Conservation (phyloP, 2,888 invertebrate genomes). For the Drosophila imparisetae region DNA sequence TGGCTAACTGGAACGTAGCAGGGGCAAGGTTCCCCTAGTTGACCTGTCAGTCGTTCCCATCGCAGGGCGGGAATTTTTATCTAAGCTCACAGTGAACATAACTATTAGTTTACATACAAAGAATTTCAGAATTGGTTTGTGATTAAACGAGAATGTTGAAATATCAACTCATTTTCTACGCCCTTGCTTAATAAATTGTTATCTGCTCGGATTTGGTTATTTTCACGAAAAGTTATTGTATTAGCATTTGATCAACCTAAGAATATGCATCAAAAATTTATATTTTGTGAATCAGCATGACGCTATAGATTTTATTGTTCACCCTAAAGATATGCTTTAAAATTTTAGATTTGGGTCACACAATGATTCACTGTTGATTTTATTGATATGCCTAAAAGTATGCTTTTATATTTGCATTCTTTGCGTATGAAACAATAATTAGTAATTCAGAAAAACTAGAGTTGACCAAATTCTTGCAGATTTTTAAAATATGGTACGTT, state of each 20-base stretch:
- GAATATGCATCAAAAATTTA: background rate
- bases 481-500: background rate
- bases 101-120: too few species aligned
- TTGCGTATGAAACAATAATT: background rate
- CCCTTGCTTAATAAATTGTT: background rate
- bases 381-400: background rate
- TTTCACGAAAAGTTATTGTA: background rate
- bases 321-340: background rate
- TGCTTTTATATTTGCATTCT: background rate
- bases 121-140: background rate
- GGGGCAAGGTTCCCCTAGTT: conserved; percentile 4
- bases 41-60: conserved; percentile 15
- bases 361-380: accelerated
- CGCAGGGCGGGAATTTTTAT: background rate
- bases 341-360: background rate
- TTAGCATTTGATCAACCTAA: background rate
- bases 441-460: background rate
- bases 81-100: background rate
- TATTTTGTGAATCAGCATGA: background rate
- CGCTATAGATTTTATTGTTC: background rate
- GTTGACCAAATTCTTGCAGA: background rate
- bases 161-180: background rate
- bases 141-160: background rate
- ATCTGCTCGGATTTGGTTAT: background rate
- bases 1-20: conserved; percentile 7